A percentile compares a stretch with the other conserved stretches of the same genome.
phyloP scores from a whole-genome alignment of 2,113 vertebrate species.

The Tetrax tetrax region DNA sequence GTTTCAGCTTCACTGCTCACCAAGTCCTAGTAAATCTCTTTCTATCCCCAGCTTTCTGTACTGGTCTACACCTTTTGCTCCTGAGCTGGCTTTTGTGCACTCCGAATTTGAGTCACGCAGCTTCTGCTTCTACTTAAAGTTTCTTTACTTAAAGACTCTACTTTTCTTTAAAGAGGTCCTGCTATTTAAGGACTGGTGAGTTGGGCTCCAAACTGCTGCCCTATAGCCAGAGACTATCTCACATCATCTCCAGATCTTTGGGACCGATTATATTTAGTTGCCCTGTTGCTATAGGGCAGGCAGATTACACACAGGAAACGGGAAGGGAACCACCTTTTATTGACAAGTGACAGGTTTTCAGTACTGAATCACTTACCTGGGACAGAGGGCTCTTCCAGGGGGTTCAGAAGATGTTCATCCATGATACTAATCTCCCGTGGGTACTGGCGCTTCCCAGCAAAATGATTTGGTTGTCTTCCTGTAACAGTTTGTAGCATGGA shows the following conservation, averaged over 20 bases:
- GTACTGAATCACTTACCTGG: constrained; percentile 74
- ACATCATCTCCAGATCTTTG: neutral
- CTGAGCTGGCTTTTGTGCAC: neutral
- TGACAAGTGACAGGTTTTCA: neutral
- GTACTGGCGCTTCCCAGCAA: constrained; percentile 56
- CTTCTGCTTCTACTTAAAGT: neutral
- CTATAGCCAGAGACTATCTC: neutral
- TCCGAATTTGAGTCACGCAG: fast-evolving
- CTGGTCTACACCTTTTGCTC: neutral
- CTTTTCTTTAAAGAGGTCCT: neutral
- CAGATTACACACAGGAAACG: neutral
- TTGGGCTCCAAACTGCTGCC: neutral
- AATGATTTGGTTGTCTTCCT: constrained; percentile 52
- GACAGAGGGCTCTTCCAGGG: constrained; percentile 81
- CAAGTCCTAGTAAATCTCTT: neutral
- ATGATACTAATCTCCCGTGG: constrained; percentile 33
- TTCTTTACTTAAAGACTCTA: neutral
- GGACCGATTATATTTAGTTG: neutral
- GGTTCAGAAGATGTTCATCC: constrained; percentile 75
- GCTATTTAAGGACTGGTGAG: neutral
- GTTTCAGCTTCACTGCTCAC: neutral
- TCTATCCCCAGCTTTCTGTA: neutral
- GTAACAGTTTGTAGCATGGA: neutral
- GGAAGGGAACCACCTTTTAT: neutral
- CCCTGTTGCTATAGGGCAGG: neutral